These are phyloP conservation scores for Brachionus calyciflorus DNA, from an alignment of 1,140 invertebrate genomes.

Conservation along the genomic window DNA sequence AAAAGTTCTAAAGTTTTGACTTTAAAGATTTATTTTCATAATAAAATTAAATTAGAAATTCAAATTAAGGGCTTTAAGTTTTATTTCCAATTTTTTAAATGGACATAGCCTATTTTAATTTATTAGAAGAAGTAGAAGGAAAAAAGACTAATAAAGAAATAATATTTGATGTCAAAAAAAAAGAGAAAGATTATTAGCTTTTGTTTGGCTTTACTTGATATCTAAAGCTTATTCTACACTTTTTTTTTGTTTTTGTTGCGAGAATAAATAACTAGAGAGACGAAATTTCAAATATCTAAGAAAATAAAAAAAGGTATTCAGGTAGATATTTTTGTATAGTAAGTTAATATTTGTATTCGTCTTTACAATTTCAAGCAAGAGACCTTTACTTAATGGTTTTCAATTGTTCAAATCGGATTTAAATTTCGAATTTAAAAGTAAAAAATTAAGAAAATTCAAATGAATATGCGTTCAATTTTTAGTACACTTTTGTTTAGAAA, in stretches of 20 bases:
- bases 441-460: too few relatives aligned
- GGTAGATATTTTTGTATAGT: constrained; percentile 28
- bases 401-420: constrained; percentile 7
- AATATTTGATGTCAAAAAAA: background rate
- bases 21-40: too few relatives aligned
- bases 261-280: too few relatives aligned
- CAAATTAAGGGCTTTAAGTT: too few relatives aligned
- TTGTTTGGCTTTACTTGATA: constrained; percentile 29
- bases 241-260: too few relatives aligned
- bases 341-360: constrained; percentile 37
- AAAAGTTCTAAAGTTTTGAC: too few relatives aligned
- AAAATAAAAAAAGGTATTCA: constrained; percentile 11
- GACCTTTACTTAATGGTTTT: constrained; percentile 34
- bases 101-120: too few relatives aligned
- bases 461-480: too few relatives aligned
- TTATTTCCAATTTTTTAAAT: too few relatives aligned
- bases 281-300: background rate
- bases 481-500: too few relatives aligned
- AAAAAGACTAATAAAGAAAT: background rate
- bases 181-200: constrained; percentile 37
- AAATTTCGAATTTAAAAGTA: background rate
- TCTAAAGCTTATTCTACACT: constrained; percentile 27
- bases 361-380: constrained; percentile 19
- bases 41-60: too few relatives aligned
- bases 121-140: background rate